Percentiles rank a stretch among this genome's conserved stretches.
phyloP scores from a whole-genome alignment of 2,888 invertebrate genomes.

The Meiosimyza decipiens region DNA sequence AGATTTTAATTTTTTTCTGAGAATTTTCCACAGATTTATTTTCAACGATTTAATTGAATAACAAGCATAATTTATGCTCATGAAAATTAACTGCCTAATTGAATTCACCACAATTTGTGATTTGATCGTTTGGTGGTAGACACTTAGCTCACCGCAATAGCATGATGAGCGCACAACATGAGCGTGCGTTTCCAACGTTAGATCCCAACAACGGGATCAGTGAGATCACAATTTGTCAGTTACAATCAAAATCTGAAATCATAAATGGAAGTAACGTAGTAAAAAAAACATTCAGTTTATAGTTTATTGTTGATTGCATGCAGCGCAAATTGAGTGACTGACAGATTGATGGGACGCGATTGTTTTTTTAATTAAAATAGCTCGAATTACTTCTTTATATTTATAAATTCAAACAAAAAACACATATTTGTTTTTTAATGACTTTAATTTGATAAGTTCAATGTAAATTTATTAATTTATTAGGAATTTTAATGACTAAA shows the following conservation, averaged over 20 bases:
- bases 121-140: conserved; percentile 13
- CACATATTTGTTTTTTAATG: too few species aligned
- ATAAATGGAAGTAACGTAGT: neutral
- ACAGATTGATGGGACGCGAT: neutral
- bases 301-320: neutral
- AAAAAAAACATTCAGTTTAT: neutral
- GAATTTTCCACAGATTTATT: too few species aligned
- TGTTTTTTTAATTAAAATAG: conserved; percentile 29
- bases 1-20: too few species aligned
- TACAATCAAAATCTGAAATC: conserved; percentile 31
- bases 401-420: too few species aligned
- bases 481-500: neutral
- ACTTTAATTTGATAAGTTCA: neutral
- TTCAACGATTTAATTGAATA: too few species aligned
- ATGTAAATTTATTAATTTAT: neutral
- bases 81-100: conserved; percentile 22
- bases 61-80: conserved; percentile 15
- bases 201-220: neutral
- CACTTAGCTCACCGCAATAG: neutral
- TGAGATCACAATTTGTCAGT: conserved; percentile 34
- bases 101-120: conserved; percentile 13
- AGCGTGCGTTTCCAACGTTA: neutral
- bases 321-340: neutral
- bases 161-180: neutral
- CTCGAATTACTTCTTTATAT: neutral